Conservation (phyloP, 1,140 invertebrate species). For the Bombus affinis region DNA sequence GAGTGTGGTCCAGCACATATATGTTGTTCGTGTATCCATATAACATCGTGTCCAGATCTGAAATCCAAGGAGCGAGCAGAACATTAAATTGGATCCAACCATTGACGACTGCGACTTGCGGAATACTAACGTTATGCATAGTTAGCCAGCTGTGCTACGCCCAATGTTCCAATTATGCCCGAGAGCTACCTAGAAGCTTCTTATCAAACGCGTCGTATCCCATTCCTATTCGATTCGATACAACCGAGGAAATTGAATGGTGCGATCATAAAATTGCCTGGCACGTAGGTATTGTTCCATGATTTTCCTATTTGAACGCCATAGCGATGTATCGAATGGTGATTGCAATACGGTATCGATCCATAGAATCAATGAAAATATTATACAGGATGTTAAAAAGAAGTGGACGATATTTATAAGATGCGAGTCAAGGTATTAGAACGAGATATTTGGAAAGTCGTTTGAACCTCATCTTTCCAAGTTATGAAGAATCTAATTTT, state of each 20-base stretch:
- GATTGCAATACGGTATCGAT: background rate
- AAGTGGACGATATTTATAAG: background rate
- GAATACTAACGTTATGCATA: constrained; percentile 51
- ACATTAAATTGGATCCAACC: constrained; percentile 66
- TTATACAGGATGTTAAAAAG: background rate
- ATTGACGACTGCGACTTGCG: constrained; percentile 15
- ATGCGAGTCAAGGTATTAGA: background rate
- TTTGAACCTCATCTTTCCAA: too few species aligned
- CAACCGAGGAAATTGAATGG: constrained; percentile 2
- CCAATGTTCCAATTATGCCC: constrained; percentile 28
- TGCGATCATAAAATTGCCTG: background rate
- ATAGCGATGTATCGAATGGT: background rate
- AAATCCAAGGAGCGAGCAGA: constrained; percentile 67
- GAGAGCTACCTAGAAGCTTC: background rate
- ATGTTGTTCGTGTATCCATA: constrained; percentile 81
- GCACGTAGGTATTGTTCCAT: background rate
- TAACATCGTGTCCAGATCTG: constrained; percentile 81
- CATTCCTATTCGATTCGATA: background rate
- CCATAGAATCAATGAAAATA: background rate
- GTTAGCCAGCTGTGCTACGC: constrained; percentile 11
- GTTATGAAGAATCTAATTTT: too few species aligned
- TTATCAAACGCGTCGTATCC: constrained; percentile 6
- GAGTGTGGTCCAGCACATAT: constrained; percentile 80
- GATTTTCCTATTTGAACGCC: background rate
- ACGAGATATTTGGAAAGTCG: too few species aligned